Evolutionary conservation across 2,113 vertebrate species (phyloP), one percentile per base, ranked within the genome.

Genomic region (Marmota monax): DNA sequence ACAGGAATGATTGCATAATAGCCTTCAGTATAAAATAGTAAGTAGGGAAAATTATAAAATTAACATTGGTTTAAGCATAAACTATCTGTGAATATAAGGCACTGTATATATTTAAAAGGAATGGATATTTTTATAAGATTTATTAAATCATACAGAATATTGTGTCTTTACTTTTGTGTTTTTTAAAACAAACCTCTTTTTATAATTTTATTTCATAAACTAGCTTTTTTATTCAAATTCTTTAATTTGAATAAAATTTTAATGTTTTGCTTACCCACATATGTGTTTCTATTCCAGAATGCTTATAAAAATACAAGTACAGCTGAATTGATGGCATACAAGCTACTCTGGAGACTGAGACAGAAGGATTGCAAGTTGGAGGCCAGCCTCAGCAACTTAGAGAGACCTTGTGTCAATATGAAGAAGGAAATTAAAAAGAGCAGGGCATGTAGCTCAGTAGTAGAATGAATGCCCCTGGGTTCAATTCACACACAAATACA

Each of bases 61-160:
- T 13, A 82, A 27, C 39, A 32, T 56, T 93, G 32, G 23, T 6
- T 58, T 77, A 80, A 78, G 16, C 34, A 90, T 70, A 93, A 74
- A 56, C 23, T 80, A 42, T 72, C 27, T 89, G 18, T 87, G 51
- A 97, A 53, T 84, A 58, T 85, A 83, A 87, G 42, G 34, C 1
- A 27, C 10, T 27, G 37, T 76, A 32, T 34, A 95, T 69, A 87
- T 96, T 94, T 11, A 29, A 94, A 96, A 51, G 12, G 4, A 42
- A 58, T 90, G 85, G 63, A 95, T 73, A 92, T 83, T 78, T 78
- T 73, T 74, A 79, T 10, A 70, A 92, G 77, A 95, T 92, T 25
- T 83, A 74, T 74, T 90, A 32, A 92, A 63, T 90, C 32, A 83
- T 70, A 72, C 10, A n/a, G 16, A 67, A 87, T 32, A 90, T 7